Evolutionary conservation across 2,888 invertebrate genomes (phyloP).

Genomic region (Drosophila siamana): DNA sequence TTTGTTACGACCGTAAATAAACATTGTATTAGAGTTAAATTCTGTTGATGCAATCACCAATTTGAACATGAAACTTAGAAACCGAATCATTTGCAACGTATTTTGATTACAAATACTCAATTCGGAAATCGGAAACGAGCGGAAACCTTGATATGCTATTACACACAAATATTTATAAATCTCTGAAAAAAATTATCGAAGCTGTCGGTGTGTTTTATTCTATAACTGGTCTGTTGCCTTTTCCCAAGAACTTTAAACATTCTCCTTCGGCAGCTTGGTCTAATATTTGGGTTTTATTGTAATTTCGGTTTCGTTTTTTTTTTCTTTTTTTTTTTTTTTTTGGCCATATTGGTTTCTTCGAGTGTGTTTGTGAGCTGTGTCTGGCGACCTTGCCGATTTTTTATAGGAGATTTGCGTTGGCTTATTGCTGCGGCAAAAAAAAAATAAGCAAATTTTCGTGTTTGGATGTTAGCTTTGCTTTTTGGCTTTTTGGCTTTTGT

Average conservation of each 20-base stretch:
- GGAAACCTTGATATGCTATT: slow-evolving; percentile 16
- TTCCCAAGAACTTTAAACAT: slow-evolving; percentile 17
- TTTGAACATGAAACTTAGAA: background rate
- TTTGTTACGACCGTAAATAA: too few species aligned
- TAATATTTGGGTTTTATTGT: slow-evolving; percentile 3
- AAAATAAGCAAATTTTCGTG: slow-evolving; percentile 31
- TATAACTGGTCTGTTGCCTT: slow-evolving; percentile 24
- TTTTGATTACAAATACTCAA: background rate
- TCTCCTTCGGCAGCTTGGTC: slow-evolving; percentile 16
- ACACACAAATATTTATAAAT: slow-evolving; percentile 30
- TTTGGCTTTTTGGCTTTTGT: slow-evolving; percentile 9
- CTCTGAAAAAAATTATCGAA: slow-evolving; percentile 2
- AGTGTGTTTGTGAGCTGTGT: slow-evolving; percentile 18
- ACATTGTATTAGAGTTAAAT: background rate
- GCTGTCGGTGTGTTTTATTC: background rate
- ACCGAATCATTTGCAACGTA: background rate
- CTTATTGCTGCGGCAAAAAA: slow-evolving; percentile 38
- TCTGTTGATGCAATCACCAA: slow-evolving; percentile 1
- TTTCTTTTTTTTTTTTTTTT: too few species aligned
- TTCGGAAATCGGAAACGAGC: slow-evolving; percentile 13
- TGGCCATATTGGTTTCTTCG: too few species aligned
- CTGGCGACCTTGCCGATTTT: slow-evolving; percentile 41
- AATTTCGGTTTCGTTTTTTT: background rate
- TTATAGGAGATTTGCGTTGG: slow-evolving; percentile 40
- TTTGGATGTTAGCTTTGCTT: slow-evolving; percentile 29